A percentile compares a stretch with the other conserved stretches of the same genome.
phyloP scores from a whole-genome alignment of 2,113 vertebrate genomes.

The Megaleporinus macrocephalus region DNA sequence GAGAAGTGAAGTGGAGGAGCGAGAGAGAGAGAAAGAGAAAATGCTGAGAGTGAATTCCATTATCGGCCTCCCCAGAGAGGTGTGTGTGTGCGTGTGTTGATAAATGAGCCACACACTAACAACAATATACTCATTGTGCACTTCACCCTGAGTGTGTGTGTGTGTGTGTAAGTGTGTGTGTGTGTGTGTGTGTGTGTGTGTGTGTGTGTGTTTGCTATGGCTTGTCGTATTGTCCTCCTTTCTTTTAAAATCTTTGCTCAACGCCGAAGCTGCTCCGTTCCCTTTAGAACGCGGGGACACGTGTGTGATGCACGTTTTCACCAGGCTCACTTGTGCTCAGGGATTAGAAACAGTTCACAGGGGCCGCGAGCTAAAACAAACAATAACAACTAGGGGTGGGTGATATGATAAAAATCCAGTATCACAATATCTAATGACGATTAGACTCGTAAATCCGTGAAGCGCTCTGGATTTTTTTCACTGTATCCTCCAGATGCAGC shows the following conservation, averaged over 20 bases:
- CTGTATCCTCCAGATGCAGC: too few species aligned
- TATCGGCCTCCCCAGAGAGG: slow-evolving; percentile 43
- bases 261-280: slow-evolving; percentile 21
- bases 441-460: too few species aligned
- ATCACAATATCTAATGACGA: too few species aligned
- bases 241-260: slow-evolving; percentile 23
- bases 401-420: neutral
- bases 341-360: neutral
- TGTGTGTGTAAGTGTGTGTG: neutral
- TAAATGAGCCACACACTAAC: slow-evolving; percentile 12
- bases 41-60: slow-evolving; percentile 46
- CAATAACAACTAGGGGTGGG: too few species aligned
- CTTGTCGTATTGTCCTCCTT: slow-evolving; percentile 30
- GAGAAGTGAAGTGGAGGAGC: neutral
- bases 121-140: slow-evolving; percentile 4
- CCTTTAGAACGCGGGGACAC: neutral
- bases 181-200: too few species aligned
- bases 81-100: slow-evolving; percentile 17
- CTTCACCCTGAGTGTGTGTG: neutral
- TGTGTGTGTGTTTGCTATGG: slow-evolving; percentile 41
- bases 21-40: slow-evolving; percentile 5
- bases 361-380: too few species aligned
- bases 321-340: neutral
- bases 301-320: neutral
- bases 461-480: too few species aligned